Base-by-base conservation (phyloP, 2,888 invertebrate genomes). In the Leucophenga maculata region DNA sequence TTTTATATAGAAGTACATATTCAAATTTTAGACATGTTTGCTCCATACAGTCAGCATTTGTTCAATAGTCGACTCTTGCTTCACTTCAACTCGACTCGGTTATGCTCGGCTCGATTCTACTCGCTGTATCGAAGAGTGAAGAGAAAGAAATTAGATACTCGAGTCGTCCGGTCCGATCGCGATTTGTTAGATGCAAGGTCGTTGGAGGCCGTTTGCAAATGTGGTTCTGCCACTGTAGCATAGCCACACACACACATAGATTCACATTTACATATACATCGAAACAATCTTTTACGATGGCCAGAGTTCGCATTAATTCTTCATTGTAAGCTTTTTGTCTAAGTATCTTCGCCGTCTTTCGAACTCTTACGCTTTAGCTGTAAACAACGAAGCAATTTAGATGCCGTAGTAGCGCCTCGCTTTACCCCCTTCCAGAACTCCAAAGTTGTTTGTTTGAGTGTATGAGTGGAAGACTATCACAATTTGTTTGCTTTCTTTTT, bases 191-290 rank as follows among this genome's bases (percentile, higher is more conserved):
- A 82, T 78, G 85, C 85, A 85, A 86, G 85, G 85, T 86, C 85
- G 86, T 85, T 85, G 83, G 85, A 86, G 85, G 86, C 85, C 86
- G 86, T 85, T 86, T 83, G 82, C 78, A 86, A 79, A 83, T 81
- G 75, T 78, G 74, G 83, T 82, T 78, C 78, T 83, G 82, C 81
- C 78, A 79, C 82, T 80, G 84, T 79, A 82, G 81, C 84, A 80
- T 81, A 81, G 78, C 78, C 72, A 79, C 72, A 73, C 65, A 75
- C 67, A 64, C 65, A 68, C 65, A 59, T 46, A 69, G 54, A 65
- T 31, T n/a, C 48, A 55, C 48, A 46, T 31, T 14, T 32, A 31
- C 22, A 22, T 39, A 64, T 50, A 11, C 8, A 39, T 39, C 11
- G 6, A 8, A 6, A 39, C 39, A 39, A 6, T 39, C 39, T 39